Evolutionary conservation across 2,113 vertebrate genomes (phyloP).

Genomic region (Balaeniceps rex): DNA sequence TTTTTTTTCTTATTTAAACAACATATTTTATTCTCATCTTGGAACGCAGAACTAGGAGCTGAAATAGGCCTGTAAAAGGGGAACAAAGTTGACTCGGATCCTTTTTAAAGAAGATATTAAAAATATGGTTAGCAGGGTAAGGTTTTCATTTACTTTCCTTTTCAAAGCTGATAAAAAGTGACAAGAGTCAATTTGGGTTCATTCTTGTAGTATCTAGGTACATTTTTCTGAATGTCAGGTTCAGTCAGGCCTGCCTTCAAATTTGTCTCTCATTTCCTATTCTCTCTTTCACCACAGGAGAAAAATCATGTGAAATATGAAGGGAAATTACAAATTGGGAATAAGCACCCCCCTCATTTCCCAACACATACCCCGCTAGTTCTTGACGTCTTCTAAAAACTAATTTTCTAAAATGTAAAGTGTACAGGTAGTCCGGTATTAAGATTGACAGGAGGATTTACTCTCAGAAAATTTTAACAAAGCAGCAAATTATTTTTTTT

Average conservation of each 20-base stretch:
- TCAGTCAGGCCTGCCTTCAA: background rate
- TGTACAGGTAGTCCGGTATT: background rate
- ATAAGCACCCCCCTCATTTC: background rate
- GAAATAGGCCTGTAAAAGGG: background rate
- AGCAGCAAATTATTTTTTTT: background rate
- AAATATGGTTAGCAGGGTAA: background rate
- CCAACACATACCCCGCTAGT: background rate
- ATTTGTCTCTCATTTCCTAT: background rate
- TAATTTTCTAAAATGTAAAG: background rate
- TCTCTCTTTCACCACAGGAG: background rate
- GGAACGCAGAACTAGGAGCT: background rate
- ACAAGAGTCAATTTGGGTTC: background rate
- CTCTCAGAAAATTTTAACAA: background rate
- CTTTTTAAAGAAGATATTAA: background rate
- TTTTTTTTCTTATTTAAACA: background rate
- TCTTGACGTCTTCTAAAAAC: background rate
- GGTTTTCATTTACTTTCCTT: background rate
- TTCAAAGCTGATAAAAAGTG: background rate
- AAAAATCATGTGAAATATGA: background rate
- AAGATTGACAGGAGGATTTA: background rate
- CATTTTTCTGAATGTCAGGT: background rate
- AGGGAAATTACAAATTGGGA: background rate
- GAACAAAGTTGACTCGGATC: background rate
- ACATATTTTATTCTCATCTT: background rate
- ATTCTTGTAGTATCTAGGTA: background rate